Evolutionary conservation across 2,888 invertebrate genomes (phyloP).

Genomic region (Acanthacorydalis orientalis): DNA sequence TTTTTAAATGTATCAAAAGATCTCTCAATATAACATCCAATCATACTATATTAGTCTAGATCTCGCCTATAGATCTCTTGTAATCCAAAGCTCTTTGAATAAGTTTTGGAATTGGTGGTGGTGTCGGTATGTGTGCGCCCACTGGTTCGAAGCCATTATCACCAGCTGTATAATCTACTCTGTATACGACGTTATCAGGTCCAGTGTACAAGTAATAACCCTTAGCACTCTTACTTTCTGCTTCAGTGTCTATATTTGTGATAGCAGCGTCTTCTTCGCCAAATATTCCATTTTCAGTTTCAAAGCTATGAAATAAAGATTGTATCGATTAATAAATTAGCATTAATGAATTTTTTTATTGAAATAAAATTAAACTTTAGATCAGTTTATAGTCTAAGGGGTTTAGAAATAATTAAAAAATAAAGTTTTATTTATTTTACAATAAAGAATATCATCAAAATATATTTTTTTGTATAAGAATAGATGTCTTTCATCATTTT

Average conservation of each 20-base stretch:
- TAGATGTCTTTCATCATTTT: too few species aligned
- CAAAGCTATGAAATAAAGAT: slow-evolving; percentile 25
- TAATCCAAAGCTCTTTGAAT: slow-evolving; percentile 16
- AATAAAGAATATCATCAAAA: too few species aligned
- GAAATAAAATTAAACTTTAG: too few species aligned
- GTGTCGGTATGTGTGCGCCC: slow-evolving; percentile 44
- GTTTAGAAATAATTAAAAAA: too few species aligned
- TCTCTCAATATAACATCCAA: background rate
- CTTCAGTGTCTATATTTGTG: slow-evolving; percentile 14
- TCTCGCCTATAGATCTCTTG: slow-evolving; percentile 10
- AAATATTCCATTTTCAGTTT: slow-evolving; percentile 44
- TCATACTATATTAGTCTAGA: slow-evolving; percentile 5
- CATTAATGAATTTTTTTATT: too few species aligned
- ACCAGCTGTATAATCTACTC: slow-evolving; percentile 42
- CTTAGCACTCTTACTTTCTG: background rate
- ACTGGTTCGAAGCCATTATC: slow-evolving; percentile 45
- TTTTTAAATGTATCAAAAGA: too few species aligned
- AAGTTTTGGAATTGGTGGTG: slow-evolving; percentile 24
- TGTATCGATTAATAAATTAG: too few species aligned
- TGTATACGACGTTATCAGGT: slow-evolving; percentile 37
- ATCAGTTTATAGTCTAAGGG: too few species aligned
- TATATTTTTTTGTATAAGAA: too few species aligned
- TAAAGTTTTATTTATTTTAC: too few species aligned
- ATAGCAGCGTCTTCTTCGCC: slow-evolving; percentile 40
- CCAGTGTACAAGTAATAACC: slow-evolving; percentile 20